Evolutionary conservation across 1,140 invertebrate species (phyloP), one percentile per base, ranked within the genome.

Genomic region (Bombus vancouverensis): DNA sequence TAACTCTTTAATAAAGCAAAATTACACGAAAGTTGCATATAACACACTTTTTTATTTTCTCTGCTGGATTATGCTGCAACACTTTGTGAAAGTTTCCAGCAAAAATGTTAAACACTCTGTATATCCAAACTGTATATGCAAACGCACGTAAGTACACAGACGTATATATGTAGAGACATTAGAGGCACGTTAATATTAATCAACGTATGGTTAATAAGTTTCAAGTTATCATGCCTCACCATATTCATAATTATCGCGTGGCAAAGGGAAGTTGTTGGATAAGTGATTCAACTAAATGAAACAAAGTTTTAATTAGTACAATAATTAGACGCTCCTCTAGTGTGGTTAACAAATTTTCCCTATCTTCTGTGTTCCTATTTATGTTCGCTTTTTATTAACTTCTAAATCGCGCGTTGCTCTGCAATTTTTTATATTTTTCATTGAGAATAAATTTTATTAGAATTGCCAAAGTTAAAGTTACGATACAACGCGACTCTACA

Each of bases 291-390:
- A 72, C 66, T 79, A 62, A 84, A 84, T 37, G 65, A 47, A 84
- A 80, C 76, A 84, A 84, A 84, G 76, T 71, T 84, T 79, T 79
- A 84, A 84, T 84, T 84, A 84, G 68, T 44, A 66, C 32, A 25
- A 37, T 79, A 84, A 79, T 79, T 79, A 84, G 79, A 72, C 75
- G 81, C 32, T 82, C 10, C 10, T 71, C n/a, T 28, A 28, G 12
- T 15, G 12, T 32, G 34, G 65, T 53, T 53, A 70, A 70, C 34
- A 57, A 77, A 71, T 78, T 70, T 37, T 22, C 3, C 9, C 37
- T 34, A 42, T 25, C 32, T 22, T 25, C 12, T 32, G 12, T 53
- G n/a, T 32, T 39, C 37, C 32, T 82, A n/a, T 83, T 66, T 83
- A 37, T 18, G 22, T 6, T n/a, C 59, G 28, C 22, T 47, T 73